These are phyloP conservation scores for Microtus agrestis DNA, from an alignment of 2,797 vertebrate species.

Conservation along the genomic window DNA sequence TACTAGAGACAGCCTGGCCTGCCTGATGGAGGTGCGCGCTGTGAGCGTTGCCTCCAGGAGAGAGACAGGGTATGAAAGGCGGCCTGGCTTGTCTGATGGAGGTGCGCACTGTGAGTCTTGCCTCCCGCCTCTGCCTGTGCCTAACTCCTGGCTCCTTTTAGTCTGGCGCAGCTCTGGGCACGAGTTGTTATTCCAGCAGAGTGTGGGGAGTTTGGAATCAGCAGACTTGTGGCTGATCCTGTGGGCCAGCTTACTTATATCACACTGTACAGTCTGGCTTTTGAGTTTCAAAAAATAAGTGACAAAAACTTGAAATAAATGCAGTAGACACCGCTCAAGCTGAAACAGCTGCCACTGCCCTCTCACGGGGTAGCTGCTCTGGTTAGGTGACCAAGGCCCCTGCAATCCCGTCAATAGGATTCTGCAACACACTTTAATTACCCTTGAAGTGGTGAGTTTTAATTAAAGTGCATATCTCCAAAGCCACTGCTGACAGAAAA, in stretches of 20 bases:
- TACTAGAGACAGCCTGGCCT: neutral
- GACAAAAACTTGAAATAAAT: slow-evolving; percentile 2
- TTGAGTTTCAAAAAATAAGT: neutral
- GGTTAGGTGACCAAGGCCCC: slow-evolving; percentile 42
- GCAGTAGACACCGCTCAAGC: neutral
- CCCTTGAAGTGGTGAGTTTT: slow-evolving; percentile 35
- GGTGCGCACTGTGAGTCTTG: fast-evolving
- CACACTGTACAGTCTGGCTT: neutral
- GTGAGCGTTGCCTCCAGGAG: neutral
- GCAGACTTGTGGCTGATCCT: neutral
- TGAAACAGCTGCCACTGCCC: neutral
- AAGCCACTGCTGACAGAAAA: neutral
- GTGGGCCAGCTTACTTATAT: neutral
- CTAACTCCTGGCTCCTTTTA: neutral
- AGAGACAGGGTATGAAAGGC: neutral
- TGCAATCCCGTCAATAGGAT: slow-evolving; percentile 5
- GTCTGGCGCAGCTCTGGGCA: neutral
- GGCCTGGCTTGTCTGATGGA: neutral
- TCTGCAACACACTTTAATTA: slow-evolving; percentile 33
- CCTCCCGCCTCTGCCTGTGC: neutral
- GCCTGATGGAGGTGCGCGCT: fast-evolving
- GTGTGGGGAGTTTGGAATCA: neutral
- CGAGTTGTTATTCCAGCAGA: too few relatives aligned
- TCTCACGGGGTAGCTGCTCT: slow-evolving; percentile 18
- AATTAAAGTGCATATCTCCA: slow-evolving; percentile 49